A percentile compares a stretch with the other conserved stretches of the same genome.
These are phyloP conservation scores for Camptogramma bilineatum DNA, from an alignment of 2,888 invertebrate species.

Conservation along the genomic window DNA sequence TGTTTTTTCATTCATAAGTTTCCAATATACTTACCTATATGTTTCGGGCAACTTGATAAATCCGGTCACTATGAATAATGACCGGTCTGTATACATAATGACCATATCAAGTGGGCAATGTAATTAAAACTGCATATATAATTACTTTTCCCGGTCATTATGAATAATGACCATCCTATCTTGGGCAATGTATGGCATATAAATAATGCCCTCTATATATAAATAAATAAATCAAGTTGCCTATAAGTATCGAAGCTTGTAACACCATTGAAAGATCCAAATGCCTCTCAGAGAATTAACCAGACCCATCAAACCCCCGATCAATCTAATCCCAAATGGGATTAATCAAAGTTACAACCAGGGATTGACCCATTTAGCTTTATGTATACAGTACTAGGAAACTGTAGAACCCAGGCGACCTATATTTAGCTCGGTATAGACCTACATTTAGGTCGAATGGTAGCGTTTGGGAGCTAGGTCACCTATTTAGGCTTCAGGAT, in stretches of 20 bases:
- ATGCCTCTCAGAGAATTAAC: constrained; percentile 7
- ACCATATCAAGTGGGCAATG: too few relatives aligned
- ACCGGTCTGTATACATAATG: too few relatives aligned
- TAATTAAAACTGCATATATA: too few relatives aligned
- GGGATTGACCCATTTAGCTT: constrained; percentile 22
- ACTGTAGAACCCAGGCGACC: constrained; percentile 20
- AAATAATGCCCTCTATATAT: too few relatives aligned
- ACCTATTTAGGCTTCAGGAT: constrained; percentile 23
- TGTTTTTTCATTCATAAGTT: too few relatives aligned
- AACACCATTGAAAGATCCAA: constrained; percentile 20
- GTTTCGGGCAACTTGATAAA: too few relatives aligned
- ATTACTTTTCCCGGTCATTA: too few relatives aligned
- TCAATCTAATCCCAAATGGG: constrained; percentile 13
- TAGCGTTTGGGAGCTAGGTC: constrained; percentile 26
- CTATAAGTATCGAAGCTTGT: constrained; percentile 2
- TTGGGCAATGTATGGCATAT: too few relatives aligned
- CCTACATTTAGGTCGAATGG: constrained; percentile 28
- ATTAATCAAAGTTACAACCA: constrained; percentile 27
- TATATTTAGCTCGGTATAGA: constrained; percentile 27
- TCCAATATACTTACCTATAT: too few relatives aligned
- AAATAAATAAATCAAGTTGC: too few relatives aligned
- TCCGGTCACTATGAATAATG: too few relatives aligned
- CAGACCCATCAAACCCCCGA: constrained; percentile 20
- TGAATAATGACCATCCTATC: too few relatives aligned
- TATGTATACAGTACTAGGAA: constrained; percentile 2